These are phyloP conservation scores for Acromyrmex heyeri DNA, from an alignment of 1,140 invertebrate genomes.

Conservation along the genomic window DNA sequence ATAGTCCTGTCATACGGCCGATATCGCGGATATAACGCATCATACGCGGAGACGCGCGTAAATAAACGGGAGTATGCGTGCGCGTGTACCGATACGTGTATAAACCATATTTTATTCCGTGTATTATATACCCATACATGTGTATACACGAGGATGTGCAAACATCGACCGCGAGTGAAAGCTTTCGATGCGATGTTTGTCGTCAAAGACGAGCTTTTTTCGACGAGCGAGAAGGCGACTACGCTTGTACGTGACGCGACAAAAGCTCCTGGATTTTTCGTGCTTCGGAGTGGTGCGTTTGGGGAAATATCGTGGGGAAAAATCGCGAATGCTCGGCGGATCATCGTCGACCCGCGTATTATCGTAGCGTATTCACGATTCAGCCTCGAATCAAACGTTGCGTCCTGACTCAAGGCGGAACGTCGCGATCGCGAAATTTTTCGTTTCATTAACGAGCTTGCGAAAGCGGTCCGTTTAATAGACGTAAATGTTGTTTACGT, in stretches of 20 bases:
- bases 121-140: slow-evolving; percentile 10
- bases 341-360: slow-evolving; percentile 1
- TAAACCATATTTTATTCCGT: slow-evolving; percentile 35
- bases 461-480: slow-evolving; percentile 12
- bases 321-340: slow-evolving; percentile 47
- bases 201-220: slow-evolving; percentile 70
- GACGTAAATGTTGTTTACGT: slow-evolving; percentile 13
- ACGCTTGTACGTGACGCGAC: slow-evolving; percentile 49
- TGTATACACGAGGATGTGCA: slow-evolving; percentile 9
- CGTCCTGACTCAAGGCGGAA: neutral
- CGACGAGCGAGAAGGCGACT: slow-evolving; percentile 36
- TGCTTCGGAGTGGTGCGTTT: neutral
- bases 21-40: slow-evolving; percentile 65
- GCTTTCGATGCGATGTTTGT: slow-evolving; percentile 73
- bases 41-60: slow-evolving; percentile 62
- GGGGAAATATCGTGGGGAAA: slow-evolving; percentile 49
- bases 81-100: slow-evolving; percentile 4
- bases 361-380: neutral
- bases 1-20: slow-evolving; percentile 39
- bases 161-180: slow-evolving; percentile 63
- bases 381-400: neutral
- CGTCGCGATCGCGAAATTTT: neutral
- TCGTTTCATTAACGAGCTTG: slow-evolving; percentile 1
- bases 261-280: slow-evolving; percentile 61
- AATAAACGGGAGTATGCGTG: slow-evolving; percentile 51